phyloP scores from a whole-genome alignment of 2,797 vertebrate species.

The Oreortyx pictus region DNA sequence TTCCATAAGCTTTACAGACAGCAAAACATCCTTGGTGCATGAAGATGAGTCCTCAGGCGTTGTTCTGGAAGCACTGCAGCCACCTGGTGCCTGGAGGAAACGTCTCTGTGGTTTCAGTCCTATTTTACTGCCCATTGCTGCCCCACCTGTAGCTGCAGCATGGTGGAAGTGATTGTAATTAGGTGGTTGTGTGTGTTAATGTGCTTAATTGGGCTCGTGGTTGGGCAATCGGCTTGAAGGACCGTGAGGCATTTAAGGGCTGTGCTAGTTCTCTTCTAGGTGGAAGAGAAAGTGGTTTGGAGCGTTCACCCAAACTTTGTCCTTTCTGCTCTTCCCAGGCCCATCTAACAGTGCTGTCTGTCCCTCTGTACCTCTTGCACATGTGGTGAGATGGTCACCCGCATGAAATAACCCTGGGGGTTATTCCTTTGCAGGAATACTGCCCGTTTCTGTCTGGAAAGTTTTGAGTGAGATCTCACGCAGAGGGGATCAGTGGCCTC shows the following conservation, averaged over 20 bases:
- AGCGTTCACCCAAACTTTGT: background rate
- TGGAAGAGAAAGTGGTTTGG: fast-evolving
- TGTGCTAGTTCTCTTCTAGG: background rate
- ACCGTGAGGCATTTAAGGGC: background rate
- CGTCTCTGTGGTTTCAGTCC: background rate
- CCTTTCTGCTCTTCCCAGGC: fast-evolving
- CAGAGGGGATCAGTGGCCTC: background rate
- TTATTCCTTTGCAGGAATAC: background rate
- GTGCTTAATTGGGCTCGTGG: background rate
- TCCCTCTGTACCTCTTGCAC: background rate
- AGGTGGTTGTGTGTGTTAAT: conserved; percentile 8
- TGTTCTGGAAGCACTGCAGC: background rate
- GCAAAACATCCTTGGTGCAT: background rate
- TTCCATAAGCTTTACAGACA: background rate
- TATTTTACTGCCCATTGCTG: background rate
- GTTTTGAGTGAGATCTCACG: background rate
- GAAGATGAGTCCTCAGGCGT: background rate
- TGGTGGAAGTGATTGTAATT: background rate
- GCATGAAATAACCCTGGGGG: background rate
- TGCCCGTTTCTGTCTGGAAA: background rate
- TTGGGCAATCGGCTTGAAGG: background rate
- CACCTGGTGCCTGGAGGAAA: background rate
- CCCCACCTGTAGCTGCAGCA: background rate
- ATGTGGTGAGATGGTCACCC: background rate
- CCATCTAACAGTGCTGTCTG: no score